A percentile compares a stretch with the other conserved stretches of the same genome.
phyloP scores from a whole-genome alignment of 2,113 vertebrate genomes.

The Dasypus novemcinctus region DNA sequence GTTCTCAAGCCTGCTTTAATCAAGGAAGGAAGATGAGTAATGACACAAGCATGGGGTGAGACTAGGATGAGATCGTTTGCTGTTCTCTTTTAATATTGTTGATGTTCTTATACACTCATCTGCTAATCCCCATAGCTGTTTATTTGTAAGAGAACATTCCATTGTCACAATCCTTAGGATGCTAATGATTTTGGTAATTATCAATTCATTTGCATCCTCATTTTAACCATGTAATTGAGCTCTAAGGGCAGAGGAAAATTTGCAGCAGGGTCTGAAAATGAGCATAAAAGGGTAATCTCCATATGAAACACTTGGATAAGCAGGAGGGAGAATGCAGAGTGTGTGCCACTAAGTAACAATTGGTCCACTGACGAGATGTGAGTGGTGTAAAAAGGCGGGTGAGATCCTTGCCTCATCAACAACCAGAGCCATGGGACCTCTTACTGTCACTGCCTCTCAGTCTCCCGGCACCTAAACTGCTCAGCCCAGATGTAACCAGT shows the following conservation, averaged over 20 bases:
- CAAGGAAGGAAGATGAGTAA: background rate
- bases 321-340: background rate
- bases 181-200: background rate
- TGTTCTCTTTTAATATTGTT: background rate
- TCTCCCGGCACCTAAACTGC: background rate
- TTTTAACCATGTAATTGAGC: background rate
- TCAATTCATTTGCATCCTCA: background rate
- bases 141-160: background rate
- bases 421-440: background rate
- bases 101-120: background rate
- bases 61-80: background rate
- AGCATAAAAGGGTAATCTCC: background rate
- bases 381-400: background rate
- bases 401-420: background rate
- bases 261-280: slow-evolving; percentile 7
- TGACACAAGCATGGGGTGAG: background rate
- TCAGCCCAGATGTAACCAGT: background rate
- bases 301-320: background rate
- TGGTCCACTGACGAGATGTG: background rate
- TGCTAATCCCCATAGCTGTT: background rate
- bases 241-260: background rate
- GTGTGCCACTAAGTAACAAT: background rate
- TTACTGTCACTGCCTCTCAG: background rate
- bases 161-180: background rate
- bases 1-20: background rate